Evolutionary conservation across 2,113 vertebrate genomes (phyloP), one percentile per base, ranked within the genome.

Genomic region (Sorex fumeus): DNA sequence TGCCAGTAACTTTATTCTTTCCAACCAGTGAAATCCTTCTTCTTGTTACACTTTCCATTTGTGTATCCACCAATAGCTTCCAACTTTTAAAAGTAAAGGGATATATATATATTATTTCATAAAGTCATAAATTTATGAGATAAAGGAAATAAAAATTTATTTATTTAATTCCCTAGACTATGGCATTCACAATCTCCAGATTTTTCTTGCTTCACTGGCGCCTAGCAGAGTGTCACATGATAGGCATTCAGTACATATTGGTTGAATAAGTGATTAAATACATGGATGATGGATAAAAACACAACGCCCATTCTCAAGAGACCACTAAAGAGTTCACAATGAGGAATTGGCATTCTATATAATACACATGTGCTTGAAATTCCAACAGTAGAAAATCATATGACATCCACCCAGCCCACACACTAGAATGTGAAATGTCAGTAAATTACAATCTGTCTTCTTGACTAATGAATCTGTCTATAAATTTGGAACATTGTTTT

Each of bases 391-490:
- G 92, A 94, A 96, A 96, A 91, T 92, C 92, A 76, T 80, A 70
- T 95, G 96, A 97, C 95, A 96, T 95, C 91, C 74, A 95, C 86
- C 67, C 93, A 95, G 92, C 96, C 96, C 95, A 97, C 96, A 96
- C 95, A 96, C 71, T 93, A 84, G 91, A 92, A 96, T 97, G 95
- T 96, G 95, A 97, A 97, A 97, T 97, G 95, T 97, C 95, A 97
- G 95, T 91, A 96, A 96, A 93, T 92, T 93, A 76, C 96, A 96
- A 97, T 96, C 96, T 97, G 96, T 96, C 95, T 92, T 96, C 79
- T 95, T 91, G 80, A 95, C 94, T 97, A 96, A 97, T 97, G 87
- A 97, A 93, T 96, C 95, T 96, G 96, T 92, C 91, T 97, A 90
- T 95, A 94, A 97, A 96, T 94, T 96, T 94, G 84, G 71, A 96